phyloP scores from a whole-genome alignment of 2,797 vertebrate genomes.

The Enteromius afrohamiltoni region DNA sequence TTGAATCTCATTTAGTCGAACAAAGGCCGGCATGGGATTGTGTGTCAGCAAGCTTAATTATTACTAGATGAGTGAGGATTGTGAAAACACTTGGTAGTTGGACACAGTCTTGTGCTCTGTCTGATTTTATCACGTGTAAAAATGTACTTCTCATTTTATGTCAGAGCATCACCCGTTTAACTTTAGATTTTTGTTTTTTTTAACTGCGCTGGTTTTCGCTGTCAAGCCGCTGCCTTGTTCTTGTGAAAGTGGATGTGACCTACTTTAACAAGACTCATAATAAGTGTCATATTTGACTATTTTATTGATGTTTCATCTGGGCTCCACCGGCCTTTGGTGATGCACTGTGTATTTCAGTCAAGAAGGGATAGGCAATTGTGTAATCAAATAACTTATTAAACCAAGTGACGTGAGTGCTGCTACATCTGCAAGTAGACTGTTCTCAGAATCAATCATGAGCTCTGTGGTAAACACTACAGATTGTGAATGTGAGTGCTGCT shows the following conservation, averaged over 20 bases:
- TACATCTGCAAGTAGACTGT: neutral
- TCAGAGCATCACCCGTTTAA: neutral
- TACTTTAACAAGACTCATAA: neutral
- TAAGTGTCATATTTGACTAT: slow-evolving; percentile 26
- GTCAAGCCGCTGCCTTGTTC: neutral
- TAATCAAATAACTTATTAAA: slow-evolving; percentile 32
- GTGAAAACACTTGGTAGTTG: slow-evolving; percentile 50
- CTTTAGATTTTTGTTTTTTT: neutral
- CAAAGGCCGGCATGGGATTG: slow-evolving; percentile 43
- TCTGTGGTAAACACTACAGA: neutral
- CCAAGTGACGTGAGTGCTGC: neutral
- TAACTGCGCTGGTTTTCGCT: neutral
- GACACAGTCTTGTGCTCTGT: slow-evolving; percentile 29
- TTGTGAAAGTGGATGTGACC: neutral
- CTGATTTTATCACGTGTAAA: slow-evolving; percentile 13
- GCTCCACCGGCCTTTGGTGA: neutral
- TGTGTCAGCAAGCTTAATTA: slow-evolving; percentile 61
- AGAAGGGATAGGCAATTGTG: neutral
- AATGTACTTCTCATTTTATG: neutral
- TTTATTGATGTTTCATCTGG: slow-evolving; percentile 9
- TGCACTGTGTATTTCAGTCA: neutral
- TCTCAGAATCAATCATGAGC: neutral
- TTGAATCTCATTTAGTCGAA: slow-evolving; percentile 52
- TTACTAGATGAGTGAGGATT: slow-evolving; percentile 55
- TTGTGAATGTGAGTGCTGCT: neutral